phyloP scores from a whole-genome alignment of 92 coral and sea anemone genomes.

The Desmophyllum pertusum region DNA sequence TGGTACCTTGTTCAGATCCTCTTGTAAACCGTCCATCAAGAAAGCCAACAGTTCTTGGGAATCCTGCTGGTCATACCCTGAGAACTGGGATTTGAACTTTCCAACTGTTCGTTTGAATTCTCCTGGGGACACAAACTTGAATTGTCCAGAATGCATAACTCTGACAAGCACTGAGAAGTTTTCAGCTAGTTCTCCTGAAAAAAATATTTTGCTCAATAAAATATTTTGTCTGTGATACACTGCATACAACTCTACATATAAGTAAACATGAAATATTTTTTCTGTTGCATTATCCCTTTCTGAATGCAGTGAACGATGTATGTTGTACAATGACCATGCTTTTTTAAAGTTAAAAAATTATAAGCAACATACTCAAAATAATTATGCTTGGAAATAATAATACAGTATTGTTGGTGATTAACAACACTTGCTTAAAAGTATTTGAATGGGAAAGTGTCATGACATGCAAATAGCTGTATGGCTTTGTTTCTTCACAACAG shows the following conservation, averaged over 20 bases:
- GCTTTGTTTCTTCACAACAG: too few species aligned
- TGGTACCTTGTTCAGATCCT: conserved; percentile 87
- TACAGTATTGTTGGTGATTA: too few species aligned
- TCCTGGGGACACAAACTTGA: conserved; percentile 79
- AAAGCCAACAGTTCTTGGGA: conserved; percentile 95
- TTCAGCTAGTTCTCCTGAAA: conserved; percentile 86
- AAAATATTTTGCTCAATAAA: neutral
- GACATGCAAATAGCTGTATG: too few species aligned
- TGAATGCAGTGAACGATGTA: neutral
- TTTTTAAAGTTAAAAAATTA: neutral
- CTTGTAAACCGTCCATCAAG: conserved; percentile 90
- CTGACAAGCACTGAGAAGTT: conserved; percentile 82
- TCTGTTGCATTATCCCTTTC: neutral
- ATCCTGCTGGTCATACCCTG: conserved; percentile 94
- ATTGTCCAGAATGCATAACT: conserved; percentile 83
- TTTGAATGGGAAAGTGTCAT: too few species aligned
- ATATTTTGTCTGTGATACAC: neutral
- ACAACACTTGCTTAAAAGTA: too few species aligned
- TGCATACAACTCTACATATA: too few species aligned
- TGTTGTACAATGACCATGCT: neutral
- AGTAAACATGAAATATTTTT: too few species aligned
- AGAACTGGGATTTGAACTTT: conserved; percentile 78
- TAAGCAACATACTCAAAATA: too few species aligned
- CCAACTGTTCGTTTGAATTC: conserved; percentile 91
- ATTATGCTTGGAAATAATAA: too few species aligned